Conservation (phyloP, 1,140 invertebrate genomes). For the Penaeus indicus region DNA sequence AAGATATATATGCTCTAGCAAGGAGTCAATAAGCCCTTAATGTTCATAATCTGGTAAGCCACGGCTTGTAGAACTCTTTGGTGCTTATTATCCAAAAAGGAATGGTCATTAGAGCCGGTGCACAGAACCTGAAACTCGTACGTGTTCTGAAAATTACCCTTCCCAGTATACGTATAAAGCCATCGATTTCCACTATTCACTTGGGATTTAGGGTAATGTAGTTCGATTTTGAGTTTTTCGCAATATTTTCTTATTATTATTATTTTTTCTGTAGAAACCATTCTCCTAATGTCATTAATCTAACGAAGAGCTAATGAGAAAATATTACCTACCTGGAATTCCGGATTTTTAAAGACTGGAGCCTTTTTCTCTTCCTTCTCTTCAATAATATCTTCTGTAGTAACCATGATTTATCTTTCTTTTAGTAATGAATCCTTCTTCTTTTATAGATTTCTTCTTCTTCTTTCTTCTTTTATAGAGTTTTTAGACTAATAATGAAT, state of each 20-base stretch:
- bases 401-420: background rate
- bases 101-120: background rate
- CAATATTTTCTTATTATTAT: background rate
- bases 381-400: conserved; percentile 48
- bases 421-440: too few relatives aligned
- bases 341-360: conserved; percentile 56
- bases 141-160: too few relatives aligned
- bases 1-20: too few relatives aligned
- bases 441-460: too few relatives aligned
- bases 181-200: too few relatives aligned
- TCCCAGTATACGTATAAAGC: too few relatives aligned
- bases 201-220: too few relatives aligned
- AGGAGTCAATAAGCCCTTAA: background rate
- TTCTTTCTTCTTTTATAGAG: too few relatives aligned
- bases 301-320: background rate
- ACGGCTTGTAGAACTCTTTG: background rate
- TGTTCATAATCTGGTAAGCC: background rate
- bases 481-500: too few relatives aligned
- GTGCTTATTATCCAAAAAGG: background rate
- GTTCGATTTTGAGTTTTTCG: too few relatives aligned
- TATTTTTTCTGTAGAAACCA: background rate
- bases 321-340: conserved; percentile 42
- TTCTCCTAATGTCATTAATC: too few relatives aligned
- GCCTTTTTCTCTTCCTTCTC: conserved; percentile 56
- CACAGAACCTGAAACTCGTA: too few relatives aligned